phyloP scores from a whole-genome alignment of 2,888 invertebrate genomes.

The Ophioninae sp. region DNA sequence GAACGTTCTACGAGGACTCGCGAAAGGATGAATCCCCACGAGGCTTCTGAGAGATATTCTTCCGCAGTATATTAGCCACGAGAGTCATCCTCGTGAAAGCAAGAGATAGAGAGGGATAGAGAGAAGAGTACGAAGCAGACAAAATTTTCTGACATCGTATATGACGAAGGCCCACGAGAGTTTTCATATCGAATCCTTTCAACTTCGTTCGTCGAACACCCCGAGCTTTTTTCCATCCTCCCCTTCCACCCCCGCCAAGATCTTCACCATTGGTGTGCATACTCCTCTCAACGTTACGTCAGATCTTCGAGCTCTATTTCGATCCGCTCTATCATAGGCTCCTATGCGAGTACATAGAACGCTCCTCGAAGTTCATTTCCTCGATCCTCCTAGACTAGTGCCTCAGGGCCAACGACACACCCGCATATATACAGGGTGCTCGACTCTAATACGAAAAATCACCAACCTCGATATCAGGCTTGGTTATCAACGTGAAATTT shows the following conservation, averaged over 20 bases:
- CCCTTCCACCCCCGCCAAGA: neutral
- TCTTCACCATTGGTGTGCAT: neutral
- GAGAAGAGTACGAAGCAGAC: slow-evolving; percentile 18
- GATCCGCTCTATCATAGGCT: slow-evolving; percentile 35
- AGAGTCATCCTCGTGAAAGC: slow-evolving; percentile 49
- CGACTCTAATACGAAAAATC: too few relatives aligned
- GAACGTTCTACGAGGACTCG: neutral
- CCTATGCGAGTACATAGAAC: slow-evolving; percentile 17
- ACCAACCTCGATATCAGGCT: too few relatives aligned
- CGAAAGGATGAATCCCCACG: slow-evolving; percentile 38
- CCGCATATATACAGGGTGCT: neutral
- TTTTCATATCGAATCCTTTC: slow-evolving; percentile 63
- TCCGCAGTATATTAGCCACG: slow-evolving; percentile 55
- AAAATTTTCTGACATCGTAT: slow-evolving; percentile 53
- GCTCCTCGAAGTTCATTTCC: slow-evolving; percentile 58
- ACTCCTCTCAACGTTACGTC: slow-evolving; percentile 57
- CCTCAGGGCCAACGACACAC: slow-evolving; percentile 40
- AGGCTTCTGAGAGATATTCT: slow-evolving; percentile 52
- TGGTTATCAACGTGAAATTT: too few relatives aligned
- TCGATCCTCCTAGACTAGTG: slow-evolving; percentile 50
- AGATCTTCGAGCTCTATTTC: slow-evolving; percentile 47
- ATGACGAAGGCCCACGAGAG: slow-evolving; percentile 42
- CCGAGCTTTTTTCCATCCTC: slow-evolving; percentile 9
- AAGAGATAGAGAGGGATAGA: slow-evolving; percentile 9
- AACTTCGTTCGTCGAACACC: slow-evolving; percentile 50